phyloP scores from a whole-genome alignment of 2,888 invertebrate species.

The Drosophila cognata region DNA sequence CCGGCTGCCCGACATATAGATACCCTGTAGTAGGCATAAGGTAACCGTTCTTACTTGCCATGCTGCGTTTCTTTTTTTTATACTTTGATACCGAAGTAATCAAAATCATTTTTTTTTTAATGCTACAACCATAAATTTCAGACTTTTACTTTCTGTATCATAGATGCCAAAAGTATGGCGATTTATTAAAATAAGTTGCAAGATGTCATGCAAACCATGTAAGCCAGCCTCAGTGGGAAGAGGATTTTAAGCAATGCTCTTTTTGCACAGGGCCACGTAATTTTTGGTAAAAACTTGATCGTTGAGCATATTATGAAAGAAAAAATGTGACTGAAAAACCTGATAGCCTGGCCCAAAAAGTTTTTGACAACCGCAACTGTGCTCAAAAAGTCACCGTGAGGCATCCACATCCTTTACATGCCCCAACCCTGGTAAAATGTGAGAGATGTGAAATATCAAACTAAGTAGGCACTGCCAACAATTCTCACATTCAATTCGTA shows the following conservation, averaged over 20 bases:
- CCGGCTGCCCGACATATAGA: background rate
- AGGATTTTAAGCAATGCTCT: background rate
- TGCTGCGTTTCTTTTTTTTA: too few species aligned
- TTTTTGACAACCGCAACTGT: slow-evolving; percentile 39
- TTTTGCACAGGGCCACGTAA: slow-evolving; percentile 69
- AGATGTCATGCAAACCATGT: slow-evolving; percentile 58
- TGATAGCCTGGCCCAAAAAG: slow-evolving; percentile 52
- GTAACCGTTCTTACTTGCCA: background rate
- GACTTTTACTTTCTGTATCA: too few species aligned
- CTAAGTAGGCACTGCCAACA: background rate
- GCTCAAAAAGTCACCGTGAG: slow-evolving; percentile 15
- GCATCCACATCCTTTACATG: slow-evolving; percentile 19
- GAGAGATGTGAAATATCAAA: background rate
- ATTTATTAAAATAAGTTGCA: slow-evolving; percentile 22
- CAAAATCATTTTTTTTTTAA: too few species aligned
- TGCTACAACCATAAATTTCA: too few species aligned
- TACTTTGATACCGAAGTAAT: background rate
- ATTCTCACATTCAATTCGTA: background rate
- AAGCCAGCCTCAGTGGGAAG: slow-evolving; percentile 27
- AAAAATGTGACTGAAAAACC: slow-evolving; percentile 58
- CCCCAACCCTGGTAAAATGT: background rate
- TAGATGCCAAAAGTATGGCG: too few species aligned
- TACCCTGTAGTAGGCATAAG: background rate
- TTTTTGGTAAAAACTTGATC: slow-evolving; percentile 74
- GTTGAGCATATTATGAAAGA: slow-evolving; percentile 70